phyloP scores from a whole-genome alignment of 2,797 vertebrate genomes.

The Leucoraja ocellata region DNA sequence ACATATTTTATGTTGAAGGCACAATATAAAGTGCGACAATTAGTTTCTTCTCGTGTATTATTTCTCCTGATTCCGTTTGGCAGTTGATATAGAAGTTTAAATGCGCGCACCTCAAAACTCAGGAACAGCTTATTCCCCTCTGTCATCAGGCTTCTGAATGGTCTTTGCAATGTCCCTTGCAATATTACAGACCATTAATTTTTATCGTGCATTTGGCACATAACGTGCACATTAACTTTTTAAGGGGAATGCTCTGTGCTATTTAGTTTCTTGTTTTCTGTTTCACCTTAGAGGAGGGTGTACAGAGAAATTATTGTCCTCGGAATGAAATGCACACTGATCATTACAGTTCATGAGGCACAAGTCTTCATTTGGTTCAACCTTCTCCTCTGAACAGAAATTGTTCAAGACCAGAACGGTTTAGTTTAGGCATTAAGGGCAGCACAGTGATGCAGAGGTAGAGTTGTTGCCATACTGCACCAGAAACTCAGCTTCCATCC shows the following conservation, averaged over 20 bases:
- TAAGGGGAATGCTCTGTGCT: not conserved
- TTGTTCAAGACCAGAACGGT: not conserved
- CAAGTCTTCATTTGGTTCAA: not conserved
- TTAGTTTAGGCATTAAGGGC: too few relatives aligned
- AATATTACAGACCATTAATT: not conserved
- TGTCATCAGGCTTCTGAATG: too few relatives aligned
- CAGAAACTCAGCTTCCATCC: too few relatives aligned
- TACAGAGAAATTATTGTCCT: not conserved
- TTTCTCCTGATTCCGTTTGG: too few relatives aligned
- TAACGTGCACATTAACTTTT: not conserved
- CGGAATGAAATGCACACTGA: not conserved
- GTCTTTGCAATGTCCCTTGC: slow-evolving; percentile 40
- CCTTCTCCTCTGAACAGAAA: slow-evolving; percentile 13
- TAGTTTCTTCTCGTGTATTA: not conserved
- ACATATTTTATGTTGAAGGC: not conserved
- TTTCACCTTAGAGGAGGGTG: not conserved
- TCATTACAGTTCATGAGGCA: not conserved
- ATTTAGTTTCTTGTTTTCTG: not conserved
- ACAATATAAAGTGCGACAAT: not conserved
- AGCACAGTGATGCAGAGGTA: too few relatives aligned
- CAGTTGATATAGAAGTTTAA: too few relatives aligned
- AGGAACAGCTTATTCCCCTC: too few relatives aligned
- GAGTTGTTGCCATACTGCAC: too few relatives aligned
- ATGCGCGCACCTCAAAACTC: too few relatives aligned
- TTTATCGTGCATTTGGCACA: not conserved